Evolutionary conservation across 2,888 invertebrate genomes (phyloP), one percentile per base, ranked within the genome.

Genomic region (Polyploca ridens): DNA sequence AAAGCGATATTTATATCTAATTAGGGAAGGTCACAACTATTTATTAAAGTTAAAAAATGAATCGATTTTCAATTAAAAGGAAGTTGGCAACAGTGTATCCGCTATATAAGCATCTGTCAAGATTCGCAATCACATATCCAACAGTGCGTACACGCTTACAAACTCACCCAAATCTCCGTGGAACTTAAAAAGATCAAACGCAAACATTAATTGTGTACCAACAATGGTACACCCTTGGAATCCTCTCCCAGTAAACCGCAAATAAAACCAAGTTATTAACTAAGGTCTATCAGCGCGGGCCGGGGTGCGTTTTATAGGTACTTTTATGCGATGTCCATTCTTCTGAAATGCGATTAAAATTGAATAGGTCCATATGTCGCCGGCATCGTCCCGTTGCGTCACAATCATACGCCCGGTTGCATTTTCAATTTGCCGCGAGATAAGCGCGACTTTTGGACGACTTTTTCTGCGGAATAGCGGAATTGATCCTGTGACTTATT

Each of bases 311-410:
- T 90, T 89, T 88, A 89, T 88, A 85, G 83, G 86, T 87, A 88
- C 92, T 87, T 88, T 91, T 91, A 94, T 93, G 87, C 89, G 86
- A 84, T 90, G 91, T 90, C 93, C 91, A 93, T 93, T 93, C 91
- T 93, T 92, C 91, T 90, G 90, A 91, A 92, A 94, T 94, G 87
- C 92, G 93, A 94, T 94, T 93, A 94, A 93, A 93, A 93, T 92
- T 93, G 93, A 91, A 94, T 93, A 91, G 93, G 86, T 91, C 92
- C 93, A 90, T 93, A 93, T 93, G 93, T 91, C 92, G 89, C 81
- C 80, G 83, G 86, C 90, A 90, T 82, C 79, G 85, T 78, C 77
- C 86, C 88, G 90, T 92, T 92, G 91, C 92, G 92, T 90, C 89
- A 91, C 93, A 94, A 94, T 94, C 89, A 89, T 89, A 94, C 92